Percentiles rank a stretch among this genome's conserved stretches.
These are phyloP conservation scores for Rhinopithecus roxellana DNA, from an alignment of 2,113 vertebrate genomes.

Conservation along the genomic window DNA sequence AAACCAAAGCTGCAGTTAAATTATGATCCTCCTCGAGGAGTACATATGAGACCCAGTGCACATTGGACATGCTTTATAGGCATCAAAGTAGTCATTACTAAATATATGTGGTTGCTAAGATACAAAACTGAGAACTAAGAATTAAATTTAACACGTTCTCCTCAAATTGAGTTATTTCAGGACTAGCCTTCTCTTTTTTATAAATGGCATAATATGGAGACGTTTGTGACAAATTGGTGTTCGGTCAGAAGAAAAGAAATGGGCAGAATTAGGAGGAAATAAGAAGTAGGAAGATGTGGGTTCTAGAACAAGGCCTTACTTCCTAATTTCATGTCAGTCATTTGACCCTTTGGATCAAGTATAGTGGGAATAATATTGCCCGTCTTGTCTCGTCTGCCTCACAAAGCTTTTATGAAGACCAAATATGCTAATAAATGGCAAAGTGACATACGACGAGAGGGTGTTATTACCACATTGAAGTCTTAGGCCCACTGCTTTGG, in stretches of 20 bases:
- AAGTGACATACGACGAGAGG: background rate
- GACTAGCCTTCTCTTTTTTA: conserved; percentile 58
- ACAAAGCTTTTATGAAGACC: conserved; percentile 45
- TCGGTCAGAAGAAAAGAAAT: conserved; percentile 37
- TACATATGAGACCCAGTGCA: conserved; percentile 14
- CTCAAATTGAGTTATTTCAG: conserved; percentile 68
- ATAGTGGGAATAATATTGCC: background rate
- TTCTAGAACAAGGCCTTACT: conserved; percentile 43
- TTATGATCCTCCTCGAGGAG: conserved; percentile 18
- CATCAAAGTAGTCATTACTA: conserved; percentile 56
- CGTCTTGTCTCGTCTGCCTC: background rate
- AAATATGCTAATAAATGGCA: conserved; percentile 4
- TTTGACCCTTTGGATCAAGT: background rate
- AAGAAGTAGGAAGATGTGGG: conserved; percentile 2
- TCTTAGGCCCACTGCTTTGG: background rate
- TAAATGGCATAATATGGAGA: conserved; percentile 40
- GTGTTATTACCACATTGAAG: background rate
- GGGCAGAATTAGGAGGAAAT: background rate
- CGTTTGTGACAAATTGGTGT: conserved; percentile 51
- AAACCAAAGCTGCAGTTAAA: conserved; percentile 52
- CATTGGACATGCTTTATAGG: background rate
- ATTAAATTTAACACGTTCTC: conserved; percentile 68
- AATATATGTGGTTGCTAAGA: conserved; percentile 77
- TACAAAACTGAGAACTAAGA: conserved; percentile 52
- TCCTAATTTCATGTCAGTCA: background rate